These are phyloP conservation scores for Paradoxurus hermaphroditus DNA, from an alignment of 2,113 vertebrate genomes.

Conservation along the genomic window DNA sequence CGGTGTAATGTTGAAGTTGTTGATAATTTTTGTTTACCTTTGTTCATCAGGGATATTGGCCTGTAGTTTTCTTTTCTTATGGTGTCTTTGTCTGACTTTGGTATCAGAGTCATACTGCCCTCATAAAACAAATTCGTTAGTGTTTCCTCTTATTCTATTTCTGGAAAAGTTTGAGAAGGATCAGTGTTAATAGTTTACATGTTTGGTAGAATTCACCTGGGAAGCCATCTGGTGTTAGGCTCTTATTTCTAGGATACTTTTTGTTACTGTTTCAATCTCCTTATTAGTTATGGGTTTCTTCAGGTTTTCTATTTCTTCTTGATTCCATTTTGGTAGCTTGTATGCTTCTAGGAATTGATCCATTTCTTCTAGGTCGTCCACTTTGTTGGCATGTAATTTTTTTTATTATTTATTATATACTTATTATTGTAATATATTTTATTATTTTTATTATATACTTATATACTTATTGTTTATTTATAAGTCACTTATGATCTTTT, in stretches of 20 bases:
- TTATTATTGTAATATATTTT: too few species aligned
- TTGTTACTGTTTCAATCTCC: background rate
- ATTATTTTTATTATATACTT: background rate
- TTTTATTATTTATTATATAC: background rate
- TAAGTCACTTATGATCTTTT: background rate
- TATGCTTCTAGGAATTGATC: background rate
- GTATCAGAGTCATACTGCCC: background rate
- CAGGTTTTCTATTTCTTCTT: background rate
- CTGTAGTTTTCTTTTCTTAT: background rate
- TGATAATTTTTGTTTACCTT: background rate
- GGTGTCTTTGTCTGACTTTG: background rate
- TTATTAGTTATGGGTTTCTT: background rate
- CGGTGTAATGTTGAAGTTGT: background rate
- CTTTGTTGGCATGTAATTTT: background rate
- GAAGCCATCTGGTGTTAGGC: background rate
- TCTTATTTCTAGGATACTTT: background rate
- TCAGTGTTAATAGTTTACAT: background rate
- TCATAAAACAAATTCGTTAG: background rate
- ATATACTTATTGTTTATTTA: too few species aligned
- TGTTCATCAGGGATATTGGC: background rate
- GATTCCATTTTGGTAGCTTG: background rate
- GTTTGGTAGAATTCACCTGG: background rate
- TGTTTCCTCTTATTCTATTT: background rate
- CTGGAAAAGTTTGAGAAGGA: background rate
- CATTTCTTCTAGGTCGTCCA: background rate